Conservation (phyloP, 2,113 vertebrate species). For the human region DNA sequence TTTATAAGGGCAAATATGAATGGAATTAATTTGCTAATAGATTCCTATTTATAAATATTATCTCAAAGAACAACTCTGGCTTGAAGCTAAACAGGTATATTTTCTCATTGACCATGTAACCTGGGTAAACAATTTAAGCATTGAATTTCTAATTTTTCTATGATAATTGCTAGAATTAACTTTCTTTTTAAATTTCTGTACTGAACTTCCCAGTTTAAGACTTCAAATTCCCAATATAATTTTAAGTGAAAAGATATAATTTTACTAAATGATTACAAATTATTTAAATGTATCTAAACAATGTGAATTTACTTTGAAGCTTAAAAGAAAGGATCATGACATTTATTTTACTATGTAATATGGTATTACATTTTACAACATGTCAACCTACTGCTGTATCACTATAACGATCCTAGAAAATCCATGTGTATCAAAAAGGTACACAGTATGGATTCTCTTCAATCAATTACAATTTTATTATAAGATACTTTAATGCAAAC, state of each 20-base stretch:
- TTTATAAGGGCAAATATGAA: slow-evolving; percentile 35
- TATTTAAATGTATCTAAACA: slow-evolving; percentile 32
- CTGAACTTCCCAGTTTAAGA: slow-evolving; percentile 40
- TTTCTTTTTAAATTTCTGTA: slow-evolving; percentile 40
- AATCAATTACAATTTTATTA: neutral
- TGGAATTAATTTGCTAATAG: neutral
- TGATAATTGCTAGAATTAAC: neutral
- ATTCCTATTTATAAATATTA: neutral
- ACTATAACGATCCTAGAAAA: slow-evolving; percentile 23
- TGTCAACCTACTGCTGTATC: neutral
- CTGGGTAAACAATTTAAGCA: slow-evolving; percentile 11
- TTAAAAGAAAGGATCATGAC: neutral
- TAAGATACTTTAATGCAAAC: neutral
- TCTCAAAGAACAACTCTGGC: neutral
- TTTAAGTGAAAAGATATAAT: neutral
- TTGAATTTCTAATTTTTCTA: neutral
- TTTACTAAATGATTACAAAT: slow-evolving; percentile 42
- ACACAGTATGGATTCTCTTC: neutral
- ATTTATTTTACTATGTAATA: neutral
- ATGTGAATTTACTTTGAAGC: neutral
- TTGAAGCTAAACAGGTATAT: neutral
- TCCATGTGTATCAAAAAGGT: neutral
- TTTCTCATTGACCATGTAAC: neutral
- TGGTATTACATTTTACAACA: neutral
- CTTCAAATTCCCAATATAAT: slow-evolving; percentile 25